Percentiles rank a stretch among this genome's conserved stretches.
Evolutionary conservation across 2,113 vertebrate species (phyloP).

Genomic region (Cephalopholis sonnerati): DNA sequence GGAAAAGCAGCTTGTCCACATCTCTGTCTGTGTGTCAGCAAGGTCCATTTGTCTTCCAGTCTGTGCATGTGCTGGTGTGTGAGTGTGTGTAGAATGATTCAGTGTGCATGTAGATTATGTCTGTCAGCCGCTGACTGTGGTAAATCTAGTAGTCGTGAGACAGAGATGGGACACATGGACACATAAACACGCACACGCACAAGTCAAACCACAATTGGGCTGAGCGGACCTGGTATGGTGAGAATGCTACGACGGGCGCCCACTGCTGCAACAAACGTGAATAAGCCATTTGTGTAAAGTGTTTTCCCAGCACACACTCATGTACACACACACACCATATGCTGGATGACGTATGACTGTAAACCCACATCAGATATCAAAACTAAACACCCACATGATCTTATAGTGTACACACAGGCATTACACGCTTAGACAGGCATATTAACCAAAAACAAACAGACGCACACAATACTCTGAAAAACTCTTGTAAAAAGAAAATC

Average conservation of each 20-base stretch:
- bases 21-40: conserved; percentile 77
- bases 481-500: background rate
- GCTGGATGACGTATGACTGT: conserved; percentile 48
- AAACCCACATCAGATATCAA: conserved; percentile 61
- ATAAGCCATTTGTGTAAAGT: conserved; percentile 76
- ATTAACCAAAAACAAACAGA: conserved; percentile 34
- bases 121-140: conserved; percentile 65
- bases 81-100: conserved; percentile 27
- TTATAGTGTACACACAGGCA: conserved; percentile 53
- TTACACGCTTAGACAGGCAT: conserved; percentile 19
- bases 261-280: conserved; percentile 70
- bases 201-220: conserved; percentile 46
- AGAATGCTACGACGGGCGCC: conserved; percentile 74
- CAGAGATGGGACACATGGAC: conserved; percentile 59
- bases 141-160: conserved; percentile 52
- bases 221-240: conserved; percentile 67
- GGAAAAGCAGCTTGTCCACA: conserved; percentile 80
- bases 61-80: conserved; percentile 14
- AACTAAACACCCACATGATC: conserved; percentile 56
- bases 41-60: conserved; percentile 71
- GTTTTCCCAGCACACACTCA: conserved; percentile 55
- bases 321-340: conserved; percentile 49
- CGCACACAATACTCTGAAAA: background rate
- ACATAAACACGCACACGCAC: conserved; percentile 30
- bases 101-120: conserved; percentile 41